These are phyloP conservation scores for Cactoblastis cactorum DNA, from an alignment of 2,888 invertebrate species.

Conservation along the genomic window DNA sequence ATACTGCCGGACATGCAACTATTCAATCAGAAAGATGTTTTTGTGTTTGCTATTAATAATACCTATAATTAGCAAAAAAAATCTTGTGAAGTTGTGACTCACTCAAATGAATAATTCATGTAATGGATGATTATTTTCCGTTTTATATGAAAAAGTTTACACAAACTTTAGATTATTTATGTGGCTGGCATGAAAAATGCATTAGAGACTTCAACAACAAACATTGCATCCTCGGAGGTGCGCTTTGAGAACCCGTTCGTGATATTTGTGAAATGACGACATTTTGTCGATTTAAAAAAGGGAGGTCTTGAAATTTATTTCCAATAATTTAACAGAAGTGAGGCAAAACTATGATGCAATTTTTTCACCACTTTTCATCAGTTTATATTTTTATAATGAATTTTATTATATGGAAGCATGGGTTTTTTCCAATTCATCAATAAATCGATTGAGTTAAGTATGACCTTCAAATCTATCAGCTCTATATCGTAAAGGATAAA, in stretches of 20 bases:
- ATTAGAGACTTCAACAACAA: slow-evolving; percentile 1
- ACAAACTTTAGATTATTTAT: neutral
- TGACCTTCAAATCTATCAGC: too few species aligned
- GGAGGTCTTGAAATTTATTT: too few species aligned
- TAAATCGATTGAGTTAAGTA: too few species aligned
- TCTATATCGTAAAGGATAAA: too few species aligned
- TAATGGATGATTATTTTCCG: neutral
- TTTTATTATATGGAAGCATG: too few species aligned
- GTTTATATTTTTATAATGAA: too few species aligned
- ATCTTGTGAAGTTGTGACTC: too few species aligned
- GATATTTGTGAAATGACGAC: neutral
- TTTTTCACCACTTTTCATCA: too few species aligned
- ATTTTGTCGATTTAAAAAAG: neutral
- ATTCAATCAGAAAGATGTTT: slow-evolving; percentile 56
- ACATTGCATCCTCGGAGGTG: neutral
- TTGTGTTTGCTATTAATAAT: neutral
- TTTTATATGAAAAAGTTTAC: slow-evolving; percentile 14
- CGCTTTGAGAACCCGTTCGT: neutral
- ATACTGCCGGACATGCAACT: slow-evolving; percentile 62
- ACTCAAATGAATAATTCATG: too few species aligned
- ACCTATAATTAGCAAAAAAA: neutral
- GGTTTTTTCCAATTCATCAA: too few species aligned
- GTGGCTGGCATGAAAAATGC: neutral
- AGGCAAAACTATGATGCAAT: too few species aligned
- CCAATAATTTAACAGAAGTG: too few species aligned